phyloP scores from a whole-genome alignment of 2,797 vertebrate species.

The Labeo calbasu region DNA sequence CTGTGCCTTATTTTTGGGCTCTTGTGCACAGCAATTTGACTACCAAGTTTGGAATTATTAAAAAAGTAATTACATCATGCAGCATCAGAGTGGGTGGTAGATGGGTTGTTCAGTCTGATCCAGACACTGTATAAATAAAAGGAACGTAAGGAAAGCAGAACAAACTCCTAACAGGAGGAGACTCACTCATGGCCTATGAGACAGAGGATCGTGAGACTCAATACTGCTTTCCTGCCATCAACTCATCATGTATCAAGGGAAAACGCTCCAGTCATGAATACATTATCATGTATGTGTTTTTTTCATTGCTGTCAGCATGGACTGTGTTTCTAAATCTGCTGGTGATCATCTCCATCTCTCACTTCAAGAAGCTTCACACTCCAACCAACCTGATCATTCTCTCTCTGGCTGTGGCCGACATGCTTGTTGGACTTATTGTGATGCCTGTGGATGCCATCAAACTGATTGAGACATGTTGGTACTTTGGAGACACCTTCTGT shows the following conservation, averaged over 20 bases:
- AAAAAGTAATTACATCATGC: not conserved
- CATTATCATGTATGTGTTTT: constrained; percentile 16
- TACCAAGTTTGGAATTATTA: not conserved
- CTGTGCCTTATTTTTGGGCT: too few relatives aligned
- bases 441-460: constrained; percentile 45
- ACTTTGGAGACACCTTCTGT: constrained; percentile 19
- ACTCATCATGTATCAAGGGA: not conserved
- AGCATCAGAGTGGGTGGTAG: not conserved
- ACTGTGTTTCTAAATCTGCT: not conserved
- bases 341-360: constrained; percentile 50
- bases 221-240: constrained; percentile 13
- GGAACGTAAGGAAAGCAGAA: not conserved
- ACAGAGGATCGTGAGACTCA: constrained; percentile 22
- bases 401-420: constrained; percentile 30
- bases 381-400: constrained; percentile 44
- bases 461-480: constrained; percentile 24
- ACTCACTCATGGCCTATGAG: constrained; percentile 13
- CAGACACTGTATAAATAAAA: constrained; percentile 5
- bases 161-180: constrained; percentile 8
- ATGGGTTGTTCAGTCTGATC: constrained; percentile 1
- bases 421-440: constrained; percentile 54
- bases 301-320: constrained; percentile 22
- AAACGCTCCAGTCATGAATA: not conserved
- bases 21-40: not conserved
- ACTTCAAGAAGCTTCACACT: constrained; percentile 42